Base-by-base conservation (phyloP, 2,888 invertebrate genomes). In the Drosophila neotestacea region DNA sequence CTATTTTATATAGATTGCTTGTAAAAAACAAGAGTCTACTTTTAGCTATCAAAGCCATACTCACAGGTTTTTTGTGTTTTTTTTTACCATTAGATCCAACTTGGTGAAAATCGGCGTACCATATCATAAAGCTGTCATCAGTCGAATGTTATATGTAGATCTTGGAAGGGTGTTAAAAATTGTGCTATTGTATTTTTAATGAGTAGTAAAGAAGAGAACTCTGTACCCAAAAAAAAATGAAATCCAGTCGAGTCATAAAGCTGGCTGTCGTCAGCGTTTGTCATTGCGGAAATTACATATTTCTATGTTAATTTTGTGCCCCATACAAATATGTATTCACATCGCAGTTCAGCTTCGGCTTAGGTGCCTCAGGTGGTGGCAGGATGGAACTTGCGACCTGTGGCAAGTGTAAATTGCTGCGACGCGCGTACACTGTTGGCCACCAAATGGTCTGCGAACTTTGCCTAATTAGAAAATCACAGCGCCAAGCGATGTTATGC, bases 391-490 rank as follows among this genome's bases (percentile, higher is more conserved):
- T 27, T 22, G 42, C 41, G n/a, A 36, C 13, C 27, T 46, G 46
- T 42, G 55, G 51, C 48, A 69, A 71, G 77, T 68, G 79, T 73
- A 81, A 81, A 81, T 78, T 78, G 76, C 64, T 66, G 78, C 79
- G 78, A 39, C 41, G 55, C 1, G 77, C 50, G 62, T 70, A 11
- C 42, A 48, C 65, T 66, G 70, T 70, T 80, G 70, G 78, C 84
- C 84, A 67, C 70, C 70, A 73, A 81, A 80, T 84, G 74, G 71
- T 70, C 66, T 61, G 71, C 70, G 75, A 83, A 73, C 71, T 74
- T 77, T 62, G 73, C 71, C 83, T 85, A 85, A 85, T 85, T 86
- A 83, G 77, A 85, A 85, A 86, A 85, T 85, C 85, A 79, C 81
- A 83, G 79, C 81, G 63, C 56, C 62, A 65, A 56, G 65, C 61